Conservation (phyloP, 2,888 invertebrate species). For the Megamerina dolium region DNA sequence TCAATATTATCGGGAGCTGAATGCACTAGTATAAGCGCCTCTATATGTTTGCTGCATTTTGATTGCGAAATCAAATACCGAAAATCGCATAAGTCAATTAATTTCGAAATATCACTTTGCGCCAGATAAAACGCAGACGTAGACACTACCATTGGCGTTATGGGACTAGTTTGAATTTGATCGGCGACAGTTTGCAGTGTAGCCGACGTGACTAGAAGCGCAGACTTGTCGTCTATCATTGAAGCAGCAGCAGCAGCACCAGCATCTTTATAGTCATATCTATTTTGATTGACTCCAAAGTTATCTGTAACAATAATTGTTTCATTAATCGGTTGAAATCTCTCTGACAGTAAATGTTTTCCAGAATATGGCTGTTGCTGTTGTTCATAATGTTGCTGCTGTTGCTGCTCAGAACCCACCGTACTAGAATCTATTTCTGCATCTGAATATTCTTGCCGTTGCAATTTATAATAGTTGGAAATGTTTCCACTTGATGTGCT, state of each 20-base stretch:
- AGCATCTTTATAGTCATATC: not conserved
- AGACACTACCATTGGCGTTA: slow-evolving; percentile 12
- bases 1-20: slow-evolving; percentile 62
- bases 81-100: slow-evolving; percentile 60
- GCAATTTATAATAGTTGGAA: too few relatives aligned
- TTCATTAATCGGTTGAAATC: not conserved
- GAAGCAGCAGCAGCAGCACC: not conserved
- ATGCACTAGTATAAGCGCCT: slow-evolving; percentile 60
- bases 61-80: slow-evolving; percentile 57
- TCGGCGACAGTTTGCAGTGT: slow-evolving; percentile 20
- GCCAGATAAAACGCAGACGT: slow-evolving; percentile 19
- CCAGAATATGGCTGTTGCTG: slow-evolving; percentile 14
- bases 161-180: not conserved
- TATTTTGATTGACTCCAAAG: not conserved
- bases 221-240: not conserved
- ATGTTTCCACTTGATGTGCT: not conserved
- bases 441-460: too few relatives aligned
- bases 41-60: slow-evolving; percentile 52
- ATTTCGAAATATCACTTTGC: slow-evolving; percentile 24
- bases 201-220: slow-evolving; percentile 14
- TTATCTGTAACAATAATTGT: not conserved
- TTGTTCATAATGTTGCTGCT: slow-evolving; percentile 2
- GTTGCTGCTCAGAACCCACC: not conserved
- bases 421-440: not conserved
- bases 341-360: slow-evolving; percentile 21